Evolutionary conservation across 2,888 invertebrate species (phyloP).

Genomic region (Drosophila kanekoi): DNA sequence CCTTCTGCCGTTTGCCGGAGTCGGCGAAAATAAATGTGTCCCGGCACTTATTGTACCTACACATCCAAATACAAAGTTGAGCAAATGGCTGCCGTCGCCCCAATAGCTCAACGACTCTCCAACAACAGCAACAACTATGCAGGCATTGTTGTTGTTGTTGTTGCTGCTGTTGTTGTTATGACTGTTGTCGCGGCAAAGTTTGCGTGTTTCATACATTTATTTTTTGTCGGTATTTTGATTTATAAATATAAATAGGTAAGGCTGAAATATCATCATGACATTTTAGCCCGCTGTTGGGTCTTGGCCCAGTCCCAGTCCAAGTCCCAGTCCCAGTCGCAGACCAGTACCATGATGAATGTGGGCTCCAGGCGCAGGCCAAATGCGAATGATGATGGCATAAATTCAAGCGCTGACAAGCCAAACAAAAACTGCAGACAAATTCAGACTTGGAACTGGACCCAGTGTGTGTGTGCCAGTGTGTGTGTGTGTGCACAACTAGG

Average conservation of each 20-base stretch:
- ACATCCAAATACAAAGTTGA: conserved; percentile 44
- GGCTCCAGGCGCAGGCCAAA: conserved; percentile 68
- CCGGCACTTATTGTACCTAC: conserved; percentile 69
- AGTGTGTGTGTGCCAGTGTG: conserved; percentile 9
- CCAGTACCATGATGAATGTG: conserved; percentile 68
- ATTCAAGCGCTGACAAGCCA: conserved; percentile 61
- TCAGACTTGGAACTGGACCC: conserved; percentile 19
- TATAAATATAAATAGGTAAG: conserved; percentile 73
- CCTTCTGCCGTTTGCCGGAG: conserved; percentile 8
- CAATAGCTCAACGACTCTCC: conserved; percentile 69
- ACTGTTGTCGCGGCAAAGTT: conserved; percentile 63
- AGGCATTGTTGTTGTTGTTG: conserved; percentile 11
- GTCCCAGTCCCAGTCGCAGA: not conserved
- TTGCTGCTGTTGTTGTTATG: conserved; percentile 33
- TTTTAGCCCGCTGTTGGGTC: conserved; percentile 29
- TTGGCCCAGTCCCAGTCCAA: conserved; percentile 11
- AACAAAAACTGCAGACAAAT: conserved; percentile 33
- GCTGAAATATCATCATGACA: conserved; percentile 70
- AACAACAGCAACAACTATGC: conserved; percentile 33
- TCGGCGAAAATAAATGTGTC: conserved; percentile 56
- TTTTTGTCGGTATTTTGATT: conserved; percentile 66
- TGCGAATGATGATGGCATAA: conserved; percentile 61
- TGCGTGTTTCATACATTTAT: conserved; percentile 68
- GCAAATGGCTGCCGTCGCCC: conserved; percentile 58
- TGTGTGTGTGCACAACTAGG: conserved; percentile 11